Evolutionary conservation across 1,140 invertebrate species (phyloP).

Genomic region (Lordiphosa collinella): DNA sequence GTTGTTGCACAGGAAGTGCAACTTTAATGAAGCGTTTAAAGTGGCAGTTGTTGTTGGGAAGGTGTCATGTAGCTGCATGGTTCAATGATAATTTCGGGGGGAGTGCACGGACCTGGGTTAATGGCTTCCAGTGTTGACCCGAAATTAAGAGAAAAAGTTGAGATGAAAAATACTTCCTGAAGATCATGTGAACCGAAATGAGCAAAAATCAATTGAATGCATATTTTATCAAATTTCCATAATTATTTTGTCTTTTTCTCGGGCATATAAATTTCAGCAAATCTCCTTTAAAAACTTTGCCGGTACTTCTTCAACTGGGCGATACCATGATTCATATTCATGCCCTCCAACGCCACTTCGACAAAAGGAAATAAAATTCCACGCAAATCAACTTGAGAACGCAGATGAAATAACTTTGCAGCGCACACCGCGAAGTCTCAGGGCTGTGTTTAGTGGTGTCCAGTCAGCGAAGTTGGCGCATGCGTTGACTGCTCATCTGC

Average conservation of each 20-base stretch:
- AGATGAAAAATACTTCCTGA: too few relatives aligned
- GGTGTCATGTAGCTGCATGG: conserved; percentile 30
- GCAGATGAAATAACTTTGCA: conserved; percentile 40
- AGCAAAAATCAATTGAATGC: too few relatives aligned
- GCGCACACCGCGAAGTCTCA: neutral
- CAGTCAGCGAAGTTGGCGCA: conserved; percentile 41
- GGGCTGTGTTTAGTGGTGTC: neutral
- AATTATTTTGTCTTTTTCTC: too few relatives aligned
- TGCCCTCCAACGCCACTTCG: conserved; percentile 13
- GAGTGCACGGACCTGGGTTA: neutral
- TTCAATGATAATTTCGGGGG: neutral
- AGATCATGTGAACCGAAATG: too few relatives aligned
- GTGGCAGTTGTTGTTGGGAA: conserved; percentile 40
- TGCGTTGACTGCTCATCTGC: conserved; percentile 58
- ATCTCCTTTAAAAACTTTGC: neutral
- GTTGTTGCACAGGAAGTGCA: conserved; percentile 68
- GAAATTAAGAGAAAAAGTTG: too few relatives aligned
- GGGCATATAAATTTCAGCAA: neutral
- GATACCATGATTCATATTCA: conserved; percentile 35
- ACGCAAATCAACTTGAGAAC: conserved; percentile 69
- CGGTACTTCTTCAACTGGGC: conserved; percentile 8
- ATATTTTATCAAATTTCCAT: too few relatives aligned
- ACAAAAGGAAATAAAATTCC: conserved; percentile 62
- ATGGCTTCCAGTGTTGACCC: too few relatives aligned
- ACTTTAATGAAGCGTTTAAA: conserved; percentile 75